phyloP scores from a whole-genome alignment of 2,888 invertebrate genomes.

The Rhaphigaster nebulosa region DNA sequence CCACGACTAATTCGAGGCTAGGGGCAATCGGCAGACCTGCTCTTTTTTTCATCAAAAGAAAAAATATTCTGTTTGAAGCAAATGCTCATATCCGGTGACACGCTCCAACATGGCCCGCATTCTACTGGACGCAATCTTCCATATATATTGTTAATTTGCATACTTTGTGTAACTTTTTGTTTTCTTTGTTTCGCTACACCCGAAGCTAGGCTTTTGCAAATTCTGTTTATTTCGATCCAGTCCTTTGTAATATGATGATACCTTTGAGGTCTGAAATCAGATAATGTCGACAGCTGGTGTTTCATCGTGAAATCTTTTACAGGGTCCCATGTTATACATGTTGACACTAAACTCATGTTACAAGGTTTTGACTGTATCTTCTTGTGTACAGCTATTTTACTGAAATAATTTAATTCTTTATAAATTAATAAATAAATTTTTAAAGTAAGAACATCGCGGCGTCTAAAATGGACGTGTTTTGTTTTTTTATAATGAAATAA shows the following conservation, averaged over 20 bases:
- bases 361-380: background rate
- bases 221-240: background rate
- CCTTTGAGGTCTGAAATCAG: background rate
- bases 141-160: background rate
- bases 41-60: too few relatives aligned
- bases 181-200: background rate
- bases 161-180: background rate
- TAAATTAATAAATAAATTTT: too few relatives aligned
- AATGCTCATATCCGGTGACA: background rate
- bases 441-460: too few relatives aligned
- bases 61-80: background rate
- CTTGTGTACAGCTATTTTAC: background rate
- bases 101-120: background rate
- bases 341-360: background rate
- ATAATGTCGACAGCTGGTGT: background rate
- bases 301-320: background rate
- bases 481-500: too few relatives aligned
- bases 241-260: background rate
- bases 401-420: too few relatives aligned
- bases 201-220: background rate
- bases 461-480: too few relatives aligned
- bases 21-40: background rate
- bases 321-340: background rate
- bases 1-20: background rate
- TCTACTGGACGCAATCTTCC: background rate